These are phyloP conservation scores for Pseudomyrmex sp. DNA, from an alignment of 1,140 invertebrate genomes.

Conservation along the genomic window DNA sequence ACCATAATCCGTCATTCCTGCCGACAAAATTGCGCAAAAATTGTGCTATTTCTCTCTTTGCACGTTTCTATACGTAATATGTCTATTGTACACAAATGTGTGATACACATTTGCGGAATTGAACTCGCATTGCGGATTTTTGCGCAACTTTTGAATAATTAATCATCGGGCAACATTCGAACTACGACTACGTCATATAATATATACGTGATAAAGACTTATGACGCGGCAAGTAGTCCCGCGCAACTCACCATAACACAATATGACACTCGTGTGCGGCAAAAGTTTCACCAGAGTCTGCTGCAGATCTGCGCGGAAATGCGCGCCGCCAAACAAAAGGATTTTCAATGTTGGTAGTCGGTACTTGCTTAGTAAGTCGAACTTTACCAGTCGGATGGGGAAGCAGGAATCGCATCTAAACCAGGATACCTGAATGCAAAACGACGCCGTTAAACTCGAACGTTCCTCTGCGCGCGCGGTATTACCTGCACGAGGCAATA, in stretches of 20 bases:
- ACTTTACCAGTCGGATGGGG: conserved; percentile 65
- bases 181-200: background rate
- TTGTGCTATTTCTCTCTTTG: background rate
- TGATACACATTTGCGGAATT: no score
- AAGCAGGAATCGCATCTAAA: conserved; percentile 65
- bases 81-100: no score
- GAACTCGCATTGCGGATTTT: no score
- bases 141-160: no score
- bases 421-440: conserved; percentile 68
- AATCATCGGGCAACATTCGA: background rate
- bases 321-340: conserved; percentile 66
- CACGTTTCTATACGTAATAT: background rate
- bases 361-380: conserved; percentile 54
- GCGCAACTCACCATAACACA: conserved; percentile 63
- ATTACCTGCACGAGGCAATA: conserved; percentile 43
- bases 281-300: conserved; percentile 56
- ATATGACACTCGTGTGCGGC: conserved; percentile 43
- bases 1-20: conserved; percentile 58
- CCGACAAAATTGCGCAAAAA: conserved; percentile 24
- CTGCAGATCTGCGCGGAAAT: conserved; percentile 64
- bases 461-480: conserved; percentile 7
- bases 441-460: conserved; percentile 47
- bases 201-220: background rate
- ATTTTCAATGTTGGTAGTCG: conserved; percentile 63
- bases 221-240: background rate